Percentiles rank a stretch among this genome's conserved stretches.
Evolutionary conservation across 2,797 vertebrate genomes (phyloP).

Genomic region (Lagorchestes hirsutus): DNA sequence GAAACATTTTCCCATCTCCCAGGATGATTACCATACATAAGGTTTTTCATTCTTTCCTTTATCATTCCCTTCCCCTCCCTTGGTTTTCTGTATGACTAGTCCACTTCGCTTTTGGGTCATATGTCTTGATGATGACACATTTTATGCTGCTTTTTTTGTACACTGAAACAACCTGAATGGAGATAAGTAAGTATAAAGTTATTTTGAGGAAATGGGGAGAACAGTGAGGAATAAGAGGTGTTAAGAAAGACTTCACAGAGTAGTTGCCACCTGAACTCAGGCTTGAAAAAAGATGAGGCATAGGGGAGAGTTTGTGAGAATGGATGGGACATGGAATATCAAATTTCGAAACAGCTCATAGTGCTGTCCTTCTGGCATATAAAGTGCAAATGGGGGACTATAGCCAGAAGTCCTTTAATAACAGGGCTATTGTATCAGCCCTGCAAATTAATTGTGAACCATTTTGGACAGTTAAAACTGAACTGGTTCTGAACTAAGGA

Average conservation of each 20-base stretch:
- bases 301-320: neutral
- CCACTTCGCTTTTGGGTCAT: neutral
- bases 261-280: neutral
- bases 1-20: slow-evolving; percentile 19
- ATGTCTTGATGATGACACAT: neutral
- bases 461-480: neutral
- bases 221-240: neutral
- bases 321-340: neutral
- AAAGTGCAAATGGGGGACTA: neutral
- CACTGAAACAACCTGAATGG: neutral
- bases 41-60: neutral
- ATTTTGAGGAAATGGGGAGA: neutral
- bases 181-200: neutral
- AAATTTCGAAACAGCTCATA: neutral
- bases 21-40: neutral
- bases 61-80: neutral
- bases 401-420: neutral
- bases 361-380: neutral
- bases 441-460: neutral
- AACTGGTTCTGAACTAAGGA: neutral
- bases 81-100: neutral
- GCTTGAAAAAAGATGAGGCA: neutral
- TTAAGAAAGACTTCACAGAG: neutral
- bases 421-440: neutral
- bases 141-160: neutral